Percentiles rank a stretch among this genome's conserved stretches.
phyloP scores from a whole-genome alignment of 2,888 invertebrate species.

The Malthinus flaveolus region DNA sequence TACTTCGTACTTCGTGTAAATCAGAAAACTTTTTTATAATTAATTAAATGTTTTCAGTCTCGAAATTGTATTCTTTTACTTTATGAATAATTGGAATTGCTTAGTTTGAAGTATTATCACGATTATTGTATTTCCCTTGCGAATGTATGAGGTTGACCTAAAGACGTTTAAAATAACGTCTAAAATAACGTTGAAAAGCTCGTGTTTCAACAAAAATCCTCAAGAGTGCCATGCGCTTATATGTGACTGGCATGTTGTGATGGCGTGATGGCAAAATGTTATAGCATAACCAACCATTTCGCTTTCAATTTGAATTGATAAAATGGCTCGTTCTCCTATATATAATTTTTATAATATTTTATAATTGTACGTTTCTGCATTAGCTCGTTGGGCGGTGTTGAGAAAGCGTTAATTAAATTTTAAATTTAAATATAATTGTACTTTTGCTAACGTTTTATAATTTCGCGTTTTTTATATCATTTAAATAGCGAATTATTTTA shows the following conservation, averaged over 20 bases:
- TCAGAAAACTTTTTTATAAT: slow-evolving; percentile 8
- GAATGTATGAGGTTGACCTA: slow-evolving; percentile 20
- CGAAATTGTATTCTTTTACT: too few species aligned
- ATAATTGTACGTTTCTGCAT: too few species aligned
- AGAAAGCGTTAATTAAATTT: too few species aligned
- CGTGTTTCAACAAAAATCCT: slow-evolving; percentile 25
- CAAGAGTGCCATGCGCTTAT: slow-evolving; percentile 18
- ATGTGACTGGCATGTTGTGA: slow-evolving; percentile 21
- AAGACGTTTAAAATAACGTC: slow-evolving; percentile 25
- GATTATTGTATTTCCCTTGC: slow-evolving; percentile 12
- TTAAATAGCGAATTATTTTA: too few species aligned
- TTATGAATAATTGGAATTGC: neutral
- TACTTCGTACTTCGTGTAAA: neutral
- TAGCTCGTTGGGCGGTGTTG: too few species aligned
- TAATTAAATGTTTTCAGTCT: neutral
- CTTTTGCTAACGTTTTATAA: too few species aligned
- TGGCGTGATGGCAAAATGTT: neutral
- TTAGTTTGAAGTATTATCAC: slow-evolving; percentile 15
- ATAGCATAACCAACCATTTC: slow-evolving; percentile 1
- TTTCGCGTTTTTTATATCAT: too few species aligned
- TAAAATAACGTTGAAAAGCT: slow-evolving; percentile 23
- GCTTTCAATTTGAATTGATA: neutral
- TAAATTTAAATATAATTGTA: too few species aligned
- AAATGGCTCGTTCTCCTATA: too few species aligned
- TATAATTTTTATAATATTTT: too few species aligned